Conservation (phyloP, 2,113 vertebrate genomes). For the Oplegnathus fasciatus region DNA sequence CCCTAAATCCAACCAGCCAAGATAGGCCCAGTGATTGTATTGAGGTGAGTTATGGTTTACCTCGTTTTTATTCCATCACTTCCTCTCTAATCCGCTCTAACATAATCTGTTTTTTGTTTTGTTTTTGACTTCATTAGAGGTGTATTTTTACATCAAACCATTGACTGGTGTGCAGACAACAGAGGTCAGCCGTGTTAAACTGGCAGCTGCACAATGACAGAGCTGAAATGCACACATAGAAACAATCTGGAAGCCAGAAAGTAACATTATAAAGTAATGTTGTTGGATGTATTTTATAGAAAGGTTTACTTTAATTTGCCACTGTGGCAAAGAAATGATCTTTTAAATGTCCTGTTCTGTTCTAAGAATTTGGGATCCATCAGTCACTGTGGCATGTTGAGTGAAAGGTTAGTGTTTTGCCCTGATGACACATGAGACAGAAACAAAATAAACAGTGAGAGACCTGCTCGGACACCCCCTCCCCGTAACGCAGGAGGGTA, state of each 20-base stretch:
- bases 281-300: not conserved
- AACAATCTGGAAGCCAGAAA: not conserved
- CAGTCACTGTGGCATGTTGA: constrained; percentile 5
- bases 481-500: constrained; percentile 91
- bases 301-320: not conserved
- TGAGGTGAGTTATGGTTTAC: too few species aligned
- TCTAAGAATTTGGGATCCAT: not conserved
- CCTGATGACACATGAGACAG: constrained; percentile 40
- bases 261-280: not conserved
- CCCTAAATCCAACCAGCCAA: not conserved
- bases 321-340: not conserved
- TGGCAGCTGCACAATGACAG: not conserved
- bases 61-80: too few species aligned
- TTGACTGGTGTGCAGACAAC: not conserved
- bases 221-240: not conserved
- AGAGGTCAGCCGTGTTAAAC: not conserved
- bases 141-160: not conserved
- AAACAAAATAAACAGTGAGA: constrained; percentile 60
- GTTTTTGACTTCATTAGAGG: not conserved
- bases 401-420: constrained; percentile 9
- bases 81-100: too few species aligned
- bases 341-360: constrained; percentile 7
- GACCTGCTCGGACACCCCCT: constrained; percentile 92
- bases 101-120: too few species aligned
- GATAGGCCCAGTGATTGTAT: not conserved